phyloP scores from a whole-genome alignment of 2,797 vertebrate genomes.

The Pseudochaenichthys georgianus region DNA sequence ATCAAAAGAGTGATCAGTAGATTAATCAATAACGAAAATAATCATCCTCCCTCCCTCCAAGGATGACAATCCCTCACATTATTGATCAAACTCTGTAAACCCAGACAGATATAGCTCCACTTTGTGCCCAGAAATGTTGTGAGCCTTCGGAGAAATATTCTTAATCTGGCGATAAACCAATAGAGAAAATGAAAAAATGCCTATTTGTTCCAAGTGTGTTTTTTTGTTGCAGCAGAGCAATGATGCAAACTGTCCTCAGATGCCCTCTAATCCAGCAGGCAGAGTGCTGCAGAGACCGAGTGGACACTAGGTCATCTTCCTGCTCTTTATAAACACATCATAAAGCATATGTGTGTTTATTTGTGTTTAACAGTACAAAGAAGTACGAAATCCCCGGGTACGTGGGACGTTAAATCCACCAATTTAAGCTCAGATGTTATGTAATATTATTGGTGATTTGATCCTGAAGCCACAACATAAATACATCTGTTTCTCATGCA shows the following conservation, averaged over 20 bases:
- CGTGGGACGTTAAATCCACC: conserved; percentile 34
- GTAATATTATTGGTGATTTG: conserved; percentile 74
- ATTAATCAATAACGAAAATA: background rate
- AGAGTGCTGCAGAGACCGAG: conserved; percentile 21
- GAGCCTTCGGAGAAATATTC: conserved; percentile 7
- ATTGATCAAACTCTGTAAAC: background rate
- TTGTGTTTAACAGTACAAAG: background rate
- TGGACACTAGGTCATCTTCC: conserved; percentile 21
- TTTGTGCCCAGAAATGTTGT: background rate
- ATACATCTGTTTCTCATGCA: conserved; percentile 49
- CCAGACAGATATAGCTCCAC: background rate
- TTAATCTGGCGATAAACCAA: conserved; percentile 24
- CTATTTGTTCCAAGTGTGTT: conserved; percentile 19
- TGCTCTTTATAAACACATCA: background rate
- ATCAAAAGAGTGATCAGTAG: background rate
- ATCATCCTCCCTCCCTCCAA: background rate
- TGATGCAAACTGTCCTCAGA: conserved; percentile 67
- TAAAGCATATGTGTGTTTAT: background rate
- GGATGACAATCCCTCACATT: background rate
- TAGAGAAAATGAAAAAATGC: background rate
- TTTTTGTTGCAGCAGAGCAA: conserved; percentile 35
- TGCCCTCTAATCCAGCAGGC: conserved; percentile 63
- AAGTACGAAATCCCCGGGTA: conserved; percentile 31
- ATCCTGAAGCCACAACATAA: conserved; percentile 31
- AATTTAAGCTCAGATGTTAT: conserved; percentile 67